Evolutionary conservation across 2,888 invertebrate genomes (phyloP), one percentile per base, ranked within the genome.

Genomic region (Notodonta ziczac): DNA sequence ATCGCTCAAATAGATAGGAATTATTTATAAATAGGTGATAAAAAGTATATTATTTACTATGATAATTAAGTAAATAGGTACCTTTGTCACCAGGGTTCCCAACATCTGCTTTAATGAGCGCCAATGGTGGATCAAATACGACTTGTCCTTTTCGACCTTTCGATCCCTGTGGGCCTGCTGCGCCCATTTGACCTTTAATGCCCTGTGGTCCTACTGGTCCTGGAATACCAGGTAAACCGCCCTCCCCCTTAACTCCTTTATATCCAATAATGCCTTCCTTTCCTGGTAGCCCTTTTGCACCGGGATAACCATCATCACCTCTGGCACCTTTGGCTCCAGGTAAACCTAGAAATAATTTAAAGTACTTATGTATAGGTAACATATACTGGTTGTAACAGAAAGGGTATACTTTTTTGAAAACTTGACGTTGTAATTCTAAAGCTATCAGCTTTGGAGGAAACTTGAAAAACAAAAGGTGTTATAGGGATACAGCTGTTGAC

Each of bases 1-100:
- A 3, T 35, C 35, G 7, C 35, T 35, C 5, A 35, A 35, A 7
- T 35, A 35, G 35, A 35, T 35, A 4, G 24, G 24, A 24, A 6
- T 35, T 35, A 35, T 35, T 35, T 6, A 7, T 35, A 35, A 7
- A 7, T 35, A 35, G 35, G 4, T 35, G 35, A 5, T 53, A 61
- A 57, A 57, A 16, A 42, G 40, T 42, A 42, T 42, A 42, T 42
- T 10, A 6, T 35, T 35, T 35, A 35, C 35, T 5, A 6, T 35
- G 35, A 53, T 50, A 24, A 24, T 24, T 24, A 50, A n/a, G 50
- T 7, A 4, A 6, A 10, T 51, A 24, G 24, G 51, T 80, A 82
- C 96, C 96, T 50, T 90, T 87, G 0, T 94, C 84, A 56, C 97
- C 97, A 8, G 89, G 89, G 56, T 89, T 92, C 60, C 97, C 97